These are phyloP conservation scores for Anguilla anguilla DNA, from an alignment of 2,797 vertebrate genomes.

Conservation along the genomic window DNA sequence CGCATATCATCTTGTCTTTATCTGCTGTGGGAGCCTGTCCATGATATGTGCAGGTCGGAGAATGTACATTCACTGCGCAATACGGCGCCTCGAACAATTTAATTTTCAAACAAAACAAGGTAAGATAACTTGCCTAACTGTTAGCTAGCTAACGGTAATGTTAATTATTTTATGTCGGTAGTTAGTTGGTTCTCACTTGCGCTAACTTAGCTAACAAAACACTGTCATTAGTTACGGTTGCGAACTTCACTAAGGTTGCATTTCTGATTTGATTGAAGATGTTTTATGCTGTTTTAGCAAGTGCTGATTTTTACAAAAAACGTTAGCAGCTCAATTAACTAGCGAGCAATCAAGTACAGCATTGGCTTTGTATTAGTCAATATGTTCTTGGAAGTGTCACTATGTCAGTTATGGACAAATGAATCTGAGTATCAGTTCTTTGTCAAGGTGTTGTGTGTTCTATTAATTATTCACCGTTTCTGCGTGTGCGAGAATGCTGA, in stretches of 20 bases:
- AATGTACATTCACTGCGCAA: not conserved
- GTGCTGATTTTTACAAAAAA: not conserved
- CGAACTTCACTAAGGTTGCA: not conserved
- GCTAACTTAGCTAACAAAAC: not conserved
- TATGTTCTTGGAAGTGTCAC: not conserved
- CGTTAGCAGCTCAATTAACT: not conserved
- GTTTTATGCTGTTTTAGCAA: not conserved
- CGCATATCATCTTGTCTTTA: not conserved
- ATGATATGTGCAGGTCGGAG: not conserved
- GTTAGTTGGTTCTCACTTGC: not conserved
- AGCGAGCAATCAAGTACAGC: not conserved
- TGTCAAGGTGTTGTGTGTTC: conserved; percentile 7
- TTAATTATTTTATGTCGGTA: not conserved
- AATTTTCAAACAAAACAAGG: not conserved
- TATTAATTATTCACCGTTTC: not conserved
- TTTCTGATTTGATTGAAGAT: not conserved
- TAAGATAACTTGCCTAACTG: not conserved
- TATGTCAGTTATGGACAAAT: not conserved
- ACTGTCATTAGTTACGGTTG: not conserved
- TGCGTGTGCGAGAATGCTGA: not conserved
- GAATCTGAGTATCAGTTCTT: conserved; percentile 22
- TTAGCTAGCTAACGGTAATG: not conserved
- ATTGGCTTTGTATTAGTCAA: not conserved
- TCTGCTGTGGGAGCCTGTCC: not conserved
- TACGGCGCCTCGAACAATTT: not conserved